Evolutionary conservation across 1,140 invertebrate genomes (phyloP), one percentile per base, ranked within the genome.

Genomic region (Centruroides sculpturatus): DNA sequence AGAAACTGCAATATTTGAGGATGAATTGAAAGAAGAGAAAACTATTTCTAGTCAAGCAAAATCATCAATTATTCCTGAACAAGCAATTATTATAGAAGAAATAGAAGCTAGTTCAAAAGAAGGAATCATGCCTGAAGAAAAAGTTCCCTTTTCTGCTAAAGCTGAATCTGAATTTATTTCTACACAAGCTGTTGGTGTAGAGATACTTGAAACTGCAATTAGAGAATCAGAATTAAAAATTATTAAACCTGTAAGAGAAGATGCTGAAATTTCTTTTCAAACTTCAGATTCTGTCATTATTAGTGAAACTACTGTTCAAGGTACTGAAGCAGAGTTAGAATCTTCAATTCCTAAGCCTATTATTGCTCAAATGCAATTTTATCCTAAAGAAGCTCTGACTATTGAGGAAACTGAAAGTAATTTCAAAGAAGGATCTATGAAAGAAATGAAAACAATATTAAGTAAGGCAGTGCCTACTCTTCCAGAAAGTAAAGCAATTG

Each of bases 71-170:
- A 71, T 72, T 48, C 74, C 79, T 48, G 67, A 82, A 8, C 79
- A 82, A 73, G 74, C 79, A 35, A 75, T 77, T n/a, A 74, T 74
- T 53, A 68, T 78, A 47, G 74, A 73, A n/a, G 73, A 76, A 61
- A 75, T 77, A 3, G 61, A 77, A 3, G 66, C 79, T 35, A 79
- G 81, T 69, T 81, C 83, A 69, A 78, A 77, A 36, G 81, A 82
- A 74, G 72, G 74, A n/a, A 68, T 75, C 35, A 77, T 61, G 9
- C 51, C 57, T 56, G 7, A 6, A 4, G 56, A 55, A 49, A 36
- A 13, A 35, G 13, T 47, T 9, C 66, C 67, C 3, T 59, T 63
- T 23, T 54, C 55, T 11, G 63, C 61, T 48, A 52, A 49, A n/a
- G 34, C 59, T 4, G 46, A 48, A 35, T 35, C 61, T 35, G 47